These are phyloP conservation scores for Gambelia wislizenii DNA, from an alignment of 2,797 vertebrate genomes.

Conservation along the genomic window DNA sequence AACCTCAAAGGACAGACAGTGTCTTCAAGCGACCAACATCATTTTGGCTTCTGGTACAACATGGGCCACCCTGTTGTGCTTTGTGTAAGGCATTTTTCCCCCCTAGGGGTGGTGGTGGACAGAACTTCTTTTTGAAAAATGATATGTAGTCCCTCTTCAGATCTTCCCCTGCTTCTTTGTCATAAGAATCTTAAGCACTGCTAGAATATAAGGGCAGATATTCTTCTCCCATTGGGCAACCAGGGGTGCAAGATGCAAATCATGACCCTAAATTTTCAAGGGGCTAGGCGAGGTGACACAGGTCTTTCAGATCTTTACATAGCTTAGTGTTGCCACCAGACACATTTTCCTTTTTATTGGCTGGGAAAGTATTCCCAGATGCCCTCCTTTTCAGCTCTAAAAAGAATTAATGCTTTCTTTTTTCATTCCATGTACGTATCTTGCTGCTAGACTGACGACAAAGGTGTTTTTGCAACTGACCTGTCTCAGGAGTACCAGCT, in stretches of 20 bases:
- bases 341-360: background rate
- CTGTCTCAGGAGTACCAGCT: conserved; percentile 94
- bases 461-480: conserved; percentile 93
- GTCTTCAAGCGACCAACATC: conserved; percentile 87
- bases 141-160: background rate
- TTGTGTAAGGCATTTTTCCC: conserved; percentile 85
- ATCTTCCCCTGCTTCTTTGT: background rate
- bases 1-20: conserved; percentile 95
- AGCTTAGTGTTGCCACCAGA: background rate
- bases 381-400: too few species aligned
- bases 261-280: too few species aligned
- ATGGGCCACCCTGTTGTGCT: conserved; percentile 89
- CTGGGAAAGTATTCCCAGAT: background rate
- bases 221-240: background rate
- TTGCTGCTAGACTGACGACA: conserved; percentile 92
- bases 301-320: too few species aligned
- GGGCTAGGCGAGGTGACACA: too few species aligned
- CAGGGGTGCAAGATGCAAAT: too few species aligned
- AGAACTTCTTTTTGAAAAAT: background rate
- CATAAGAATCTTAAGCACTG: too few species aligned
- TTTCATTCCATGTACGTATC: conserved; percentile 8
- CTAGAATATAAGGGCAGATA: background rate
- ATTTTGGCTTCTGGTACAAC: conserved; percentile 94
- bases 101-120: background rate
- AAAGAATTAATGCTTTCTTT: background rate